These are phyloP conservation scores for Apotomis capreana DNA, from an alignment of 2,888 invertebrate species.

Conservation along the genomic window DNA sequence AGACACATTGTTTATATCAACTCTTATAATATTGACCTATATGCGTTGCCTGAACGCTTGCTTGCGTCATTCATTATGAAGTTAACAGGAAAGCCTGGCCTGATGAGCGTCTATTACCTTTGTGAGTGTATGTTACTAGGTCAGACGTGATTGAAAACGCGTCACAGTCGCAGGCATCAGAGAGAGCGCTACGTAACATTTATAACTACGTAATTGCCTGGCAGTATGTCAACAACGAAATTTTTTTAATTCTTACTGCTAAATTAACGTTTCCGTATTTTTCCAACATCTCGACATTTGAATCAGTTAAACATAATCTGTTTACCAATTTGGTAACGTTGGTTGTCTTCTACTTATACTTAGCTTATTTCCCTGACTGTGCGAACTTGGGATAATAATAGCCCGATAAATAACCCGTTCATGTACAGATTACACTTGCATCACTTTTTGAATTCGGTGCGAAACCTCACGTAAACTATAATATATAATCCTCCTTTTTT, in stretches of 20 bases:
- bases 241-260: neutral
- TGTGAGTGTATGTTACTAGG: conserved; percentile 15
- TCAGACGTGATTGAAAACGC: conserved; percentile 14
- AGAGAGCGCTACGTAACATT: conserved; percentile 18
- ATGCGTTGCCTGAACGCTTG: conserved; percentile 20
- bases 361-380: too few relatives aligned
- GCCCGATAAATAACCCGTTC: too few relatives aligned
- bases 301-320: too few relatives aligned
- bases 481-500: too few relatives aligned
- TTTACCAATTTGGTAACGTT: neutral
- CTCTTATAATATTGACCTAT: conserved; percentile 33
- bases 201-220: conserved; percentile 23
- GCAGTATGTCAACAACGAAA: conserved; percentile 23
- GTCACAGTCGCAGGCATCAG: conserved; percentile 1
- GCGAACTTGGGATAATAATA: too few relatives aligned
- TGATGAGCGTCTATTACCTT: neutral
- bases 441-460: too few relatives aligned
- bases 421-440: too few relatives aligned
- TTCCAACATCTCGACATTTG: neutral
- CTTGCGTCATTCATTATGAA: conserved; percentile 31
- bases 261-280: neutral
- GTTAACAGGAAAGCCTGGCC: conserved; percentile 17
- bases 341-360: neutral
- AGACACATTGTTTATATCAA: conserved; percentile 36
- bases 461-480: too few relatives aligned